Evolutionary conservation across 1,140 invertebrate species (phyloP), one percentile per base, ranked within the genome.

Genomic region (Bombyx mandarina): DNA sequence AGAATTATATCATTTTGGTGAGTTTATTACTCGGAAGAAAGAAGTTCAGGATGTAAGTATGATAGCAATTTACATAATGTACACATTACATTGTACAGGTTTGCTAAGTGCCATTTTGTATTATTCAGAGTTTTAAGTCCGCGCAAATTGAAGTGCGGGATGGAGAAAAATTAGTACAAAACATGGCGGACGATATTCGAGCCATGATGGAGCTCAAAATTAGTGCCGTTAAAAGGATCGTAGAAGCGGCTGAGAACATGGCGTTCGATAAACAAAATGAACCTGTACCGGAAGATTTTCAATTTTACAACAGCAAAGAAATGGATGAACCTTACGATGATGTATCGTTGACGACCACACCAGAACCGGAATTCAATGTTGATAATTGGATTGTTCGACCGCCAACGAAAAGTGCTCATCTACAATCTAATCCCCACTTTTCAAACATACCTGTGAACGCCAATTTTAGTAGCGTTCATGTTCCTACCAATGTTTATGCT

Each of bases 401-500:
- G 45, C 88, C 89, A 6, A 86, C 88, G 12, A 90, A 80, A 67
- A 82, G 72, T 62, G 80, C 75, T 45, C 78, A 84, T 64, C 61
- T 96, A 26, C 91, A 90, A 48, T 88, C 89, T 52, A 94, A 95
- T 81, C 79, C 89, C 18, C 93, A 96, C 72, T 98, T 98, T 71
- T 93, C 92, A 60, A 91, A 93, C 72, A 93, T 93, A 22, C 87
- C 91, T 8, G 95, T 98, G 3, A 98, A 98, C 79, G 91, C 91
- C 6, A 94, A 91, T 73, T 90, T 93, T 76, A 98, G 96, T 68
- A 94, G 96, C 45, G 95, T 99, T 6, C 97, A 99, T 81, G 96
- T 99, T 6, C 97, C 98, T 2, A 98, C 96, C 35, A 98, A 98
- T 84, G 97, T 99, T 47, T 99, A 94, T 78, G 95, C 97, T 70